Evolutionary conservation across 2,113 vertebrate genomes (phyloP).

Genomic region (Podocnemis expansa): DNA sequence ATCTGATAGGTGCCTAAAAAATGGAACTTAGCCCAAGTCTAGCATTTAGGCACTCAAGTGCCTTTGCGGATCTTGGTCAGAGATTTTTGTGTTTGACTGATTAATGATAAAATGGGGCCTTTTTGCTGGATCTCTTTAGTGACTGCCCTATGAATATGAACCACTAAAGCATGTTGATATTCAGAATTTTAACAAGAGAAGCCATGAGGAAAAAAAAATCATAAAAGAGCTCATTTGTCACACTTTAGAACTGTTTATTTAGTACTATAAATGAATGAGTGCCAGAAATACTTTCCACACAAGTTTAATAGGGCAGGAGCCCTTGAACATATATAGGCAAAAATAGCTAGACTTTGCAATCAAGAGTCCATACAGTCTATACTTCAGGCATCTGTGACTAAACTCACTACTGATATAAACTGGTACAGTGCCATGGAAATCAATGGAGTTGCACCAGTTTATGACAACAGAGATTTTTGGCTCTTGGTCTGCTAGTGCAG

Average conservation of each 20-base stretch:
- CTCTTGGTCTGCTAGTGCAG: background rate
- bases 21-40: no score
- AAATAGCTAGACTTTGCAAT: background rate
- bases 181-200: background rate
- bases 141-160: background rate
- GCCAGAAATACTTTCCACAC: accelerated
- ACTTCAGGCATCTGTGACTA: background rate
- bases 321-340: background rate
- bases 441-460: background rate
- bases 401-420: background rate
- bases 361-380: background rate
- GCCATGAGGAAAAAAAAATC: background rate
- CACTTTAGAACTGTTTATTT: accelerated
- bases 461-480: background rate
- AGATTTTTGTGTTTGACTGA: background rate
- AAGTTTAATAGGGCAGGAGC: background rate
- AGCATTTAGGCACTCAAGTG: background rate
- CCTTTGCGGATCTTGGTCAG: background rate
- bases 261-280: background rate
- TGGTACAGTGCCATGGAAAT: background rate
- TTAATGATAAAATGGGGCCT: background rate
- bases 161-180: background rate
- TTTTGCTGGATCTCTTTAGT: background rate
- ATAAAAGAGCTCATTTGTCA: background rate
- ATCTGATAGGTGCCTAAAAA: no score